A percentile compares a stretch with the other conserved stretches of the same genome.
Evolutionary conservation across 2,113 vertebrate genomes (phyloP).

Genomic region (Ophiodon elongatus): DNA sequence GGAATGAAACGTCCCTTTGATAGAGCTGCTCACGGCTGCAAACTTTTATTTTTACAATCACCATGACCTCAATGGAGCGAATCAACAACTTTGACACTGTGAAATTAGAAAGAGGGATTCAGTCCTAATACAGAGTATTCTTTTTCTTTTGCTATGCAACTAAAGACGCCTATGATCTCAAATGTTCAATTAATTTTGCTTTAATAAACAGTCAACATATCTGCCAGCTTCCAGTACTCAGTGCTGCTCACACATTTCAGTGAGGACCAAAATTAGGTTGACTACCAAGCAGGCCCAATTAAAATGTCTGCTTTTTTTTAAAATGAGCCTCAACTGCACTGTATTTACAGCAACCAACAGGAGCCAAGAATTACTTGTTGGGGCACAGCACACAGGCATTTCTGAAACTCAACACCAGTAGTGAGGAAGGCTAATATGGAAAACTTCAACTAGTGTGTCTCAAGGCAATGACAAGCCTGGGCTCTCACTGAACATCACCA

Average conservation of each 20-base stretch:
- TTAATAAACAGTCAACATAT: not conserved
- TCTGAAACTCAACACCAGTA: constrained; percentile 59
- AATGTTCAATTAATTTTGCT: no score
- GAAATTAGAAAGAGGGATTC: not conserved
- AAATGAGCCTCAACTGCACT: constrained; percentile 4
- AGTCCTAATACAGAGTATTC: not conserved
- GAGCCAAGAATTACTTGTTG: constrained; percentile 48
- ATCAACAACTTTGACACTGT: not conserved
- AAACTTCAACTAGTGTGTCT: constrained; percentile 15
- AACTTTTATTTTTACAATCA: constrained; percentile 11
- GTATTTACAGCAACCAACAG: not conserved
- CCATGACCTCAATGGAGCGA: not conserved
- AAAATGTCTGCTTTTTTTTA: not conserved
- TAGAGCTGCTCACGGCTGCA: constrained; percentile 8
- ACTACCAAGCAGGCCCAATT: not conserved
- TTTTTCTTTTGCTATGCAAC: not conserved
- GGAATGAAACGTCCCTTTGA: constrained; percentile 40
- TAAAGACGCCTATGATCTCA: not conserved
- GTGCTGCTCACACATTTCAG: not conserved
- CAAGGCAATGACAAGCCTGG: not conserved
- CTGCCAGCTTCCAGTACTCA: not conserved
- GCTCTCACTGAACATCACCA: not conserved
- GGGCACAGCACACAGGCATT: constrained; percentile 24
- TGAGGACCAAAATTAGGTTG: not conserved
- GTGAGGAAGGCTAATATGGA: constrained; percentile 19